Percentiles rank a stretch among this genome's conserved stretches.
Conservation (phyloP, 2,888 invertebrate species). For the Rotaria sp. region DNA sequence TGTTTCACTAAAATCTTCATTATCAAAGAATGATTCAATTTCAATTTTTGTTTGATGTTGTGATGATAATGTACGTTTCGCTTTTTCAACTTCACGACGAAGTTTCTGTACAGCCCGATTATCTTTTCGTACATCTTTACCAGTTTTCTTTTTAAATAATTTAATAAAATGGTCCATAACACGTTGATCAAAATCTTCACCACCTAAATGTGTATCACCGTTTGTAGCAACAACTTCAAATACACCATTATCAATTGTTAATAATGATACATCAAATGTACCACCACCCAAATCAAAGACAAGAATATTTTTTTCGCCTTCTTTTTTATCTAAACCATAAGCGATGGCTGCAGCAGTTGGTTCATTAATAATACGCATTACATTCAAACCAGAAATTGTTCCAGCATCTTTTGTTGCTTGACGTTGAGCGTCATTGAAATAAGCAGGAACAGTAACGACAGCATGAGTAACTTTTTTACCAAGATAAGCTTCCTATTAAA, state of each 20-base stretch:
- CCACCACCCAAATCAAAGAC: conserved; percentile 99
- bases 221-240: conserved; percentile 69
- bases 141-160: conserved; percentile 49
- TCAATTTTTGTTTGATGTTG: conserved; percentile 42
- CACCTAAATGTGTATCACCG: conserved; percentile 41
- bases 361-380: conserved; percentile 94
- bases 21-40: conserved; percentile 43
- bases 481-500: conserved; percentile 33
- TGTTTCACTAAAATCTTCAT: conserved; percentile 74
- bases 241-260: conserved; percentile 96
- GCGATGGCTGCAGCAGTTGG: conserved; percentile 85
- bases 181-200: conserved; percentile 41
- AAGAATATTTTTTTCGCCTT: conserved; percentile 92
- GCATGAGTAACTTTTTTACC: conserved; percentile 65
- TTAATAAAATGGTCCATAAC: conserved; percentile 41
- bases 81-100: conserved; percentile 55
- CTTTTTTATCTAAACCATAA: conserved; percentile 89
- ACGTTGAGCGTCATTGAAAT: conserved; percentile 98
- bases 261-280: conserved; percentile 93
- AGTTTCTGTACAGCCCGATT: conserved; percentile 54
- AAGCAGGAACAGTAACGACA: conserved; percentile 89
- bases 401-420: conserved; percentile 99
- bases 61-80: conserved; percentile 47
- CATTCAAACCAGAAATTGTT: conserved; percentile 78
- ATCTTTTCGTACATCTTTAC: conserved; percentile 54